These are phyloP conservation scores for Engystomops pustulosus DNA, from an alignment of 2,113 vertebrate genomes.

Conservation along the genomic window DNA sequence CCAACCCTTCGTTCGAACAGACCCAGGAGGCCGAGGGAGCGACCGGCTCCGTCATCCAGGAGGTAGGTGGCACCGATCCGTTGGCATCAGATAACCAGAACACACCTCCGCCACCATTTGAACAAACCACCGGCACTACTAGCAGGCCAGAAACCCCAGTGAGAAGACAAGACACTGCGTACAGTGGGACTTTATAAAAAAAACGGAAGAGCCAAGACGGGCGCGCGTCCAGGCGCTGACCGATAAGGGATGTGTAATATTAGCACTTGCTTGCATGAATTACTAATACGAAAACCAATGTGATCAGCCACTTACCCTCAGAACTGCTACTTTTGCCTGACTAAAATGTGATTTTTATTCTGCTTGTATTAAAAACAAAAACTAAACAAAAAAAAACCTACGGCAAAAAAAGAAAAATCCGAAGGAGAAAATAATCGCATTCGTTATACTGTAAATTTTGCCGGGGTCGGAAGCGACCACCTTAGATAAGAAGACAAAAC, in stretches of 20 bases:
- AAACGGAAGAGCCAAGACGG: slow-evolving; percentile 28
- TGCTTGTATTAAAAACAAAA: slow-evolving; percentile 77
- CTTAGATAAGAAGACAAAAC: slow-evolving; percentile 60
- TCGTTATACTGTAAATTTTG: slow-evolving; percentile 78
- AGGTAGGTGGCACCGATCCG: slow-evolving; percentile 73
- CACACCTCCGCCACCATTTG: slow-evolving; percentile 66
- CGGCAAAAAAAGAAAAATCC: slow-evolving; percentile 56
- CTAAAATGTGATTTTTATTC: slow-evolving; percentile 82
- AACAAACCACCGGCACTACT: slow-evolving; percentile 71
- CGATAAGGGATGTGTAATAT: slow-evolving; percentile 70
- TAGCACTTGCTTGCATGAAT: slow-evolving; percentile 84
- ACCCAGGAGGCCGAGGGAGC: slow-evolving; percentile 73
- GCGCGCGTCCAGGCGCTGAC: slow-evolving; percentile 51
- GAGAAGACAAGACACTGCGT: slow-evolving; percentile 74
- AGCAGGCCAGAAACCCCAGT: slow-evolving; percentile 77
- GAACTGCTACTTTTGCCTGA: slow-evolving; percentile 85
- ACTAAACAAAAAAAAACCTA: neutral
- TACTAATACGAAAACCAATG: slow-evolving; percentile 80
- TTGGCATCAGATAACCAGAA: slow-evolving; percentile 71
- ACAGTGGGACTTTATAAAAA: slow-evolving; percentile 75
- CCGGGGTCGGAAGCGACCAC: slow-evolving; percentile 69
- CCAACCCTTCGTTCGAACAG: slow-evolving; percentile 74
- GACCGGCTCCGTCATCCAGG: slow-evolving; percentile 74
- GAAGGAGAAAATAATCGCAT: slow-evolving; percentile 76
- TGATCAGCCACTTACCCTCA: slow-evolving; percentile 81